phyloP scores from a whole-genome alignment of 2,113 vertebrate genomes.

The Dasyurus viverrinus region DNA sequence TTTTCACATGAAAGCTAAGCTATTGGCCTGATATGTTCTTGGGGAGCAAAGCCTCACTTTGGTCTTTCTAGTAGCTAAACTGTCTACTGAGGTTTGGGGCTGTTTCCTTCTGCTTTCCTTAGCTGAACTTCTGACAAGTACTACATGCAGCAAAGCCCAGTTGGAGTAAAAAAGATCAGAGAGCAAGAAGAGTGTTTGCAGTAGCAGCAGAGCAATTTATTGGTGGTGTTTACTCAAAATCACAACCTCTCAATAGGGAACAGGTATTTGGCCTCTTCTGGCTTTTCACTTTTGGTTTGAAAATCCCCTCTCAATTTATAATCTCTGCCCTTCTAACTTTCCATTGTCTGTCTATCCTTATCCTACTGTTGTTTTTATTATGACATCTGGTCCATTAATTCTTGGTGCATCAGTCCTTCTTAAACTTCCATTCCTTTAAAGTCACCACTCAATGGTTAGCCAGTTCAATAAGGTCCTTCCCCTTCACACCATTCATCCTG shows the following conservation, averaged over 20 bases:
- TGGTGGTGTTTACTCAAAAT: neutral
- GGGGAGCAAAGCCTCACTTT: neutral
- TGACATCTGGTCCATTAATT: neutral
- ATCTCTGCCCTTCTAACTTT: neutral
- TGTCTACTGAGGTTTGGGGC: neutral
- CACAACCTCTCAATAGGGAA: neutral
- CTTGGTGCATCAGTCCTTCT: neutral
- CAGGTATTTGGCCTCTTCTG: neutral
- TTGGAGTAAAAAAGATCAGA: neutral
- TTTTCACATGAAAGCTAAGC: neutral
- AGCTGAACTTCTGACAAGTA: neutral
- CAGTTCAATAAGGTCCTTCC: neutral
- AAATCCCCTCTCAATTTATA: neutral
- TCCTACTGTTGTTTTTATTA: neutral
- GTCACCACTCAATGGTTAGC: neutral
- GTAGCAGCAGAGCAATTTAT: neutral
- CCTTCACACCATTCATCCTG: neutral
- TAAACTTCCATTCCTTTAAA: neutral
- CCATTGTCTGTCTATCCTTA: neutral
- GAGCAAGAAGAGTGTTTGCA: neutral
- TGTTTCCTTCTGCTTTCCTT: neutral
- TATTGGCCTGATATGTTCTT: neutral
- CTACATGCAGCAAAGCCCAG: neutral
- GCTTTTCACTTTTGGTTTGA: neutral
- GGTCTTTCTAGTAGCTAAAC: neutral